phyloP scores from a whole-genome alignment of 2,113 vertebrate genomes.

The Forbesichthys agassizii region DNA sequence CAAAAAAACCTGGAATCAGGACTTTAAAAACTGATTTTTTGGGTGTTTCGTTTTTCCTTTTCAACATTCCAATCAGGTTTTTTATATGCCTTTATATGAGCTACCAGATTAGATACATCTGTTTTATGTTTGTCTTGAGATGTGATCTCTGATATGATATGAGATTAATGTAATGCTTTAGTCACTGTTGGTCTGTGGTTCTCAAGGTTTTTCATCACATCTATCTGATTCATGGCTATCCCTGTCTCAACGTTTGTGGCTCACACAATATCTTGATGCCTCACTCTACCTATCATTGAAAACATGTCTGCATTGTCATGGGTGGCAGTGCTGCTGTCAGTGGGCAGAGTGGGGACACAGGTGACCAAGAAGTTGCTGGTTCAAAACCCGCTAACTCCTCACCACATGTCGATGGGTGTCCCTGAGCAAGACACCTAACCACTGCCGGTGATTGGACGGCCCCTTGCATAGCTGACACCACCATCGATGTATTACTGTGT shows the following conservation, averaged over 20 bases:
- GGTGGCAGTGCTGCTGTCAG: too few species aligned
- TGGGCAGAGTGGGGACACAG: too few species aligned
- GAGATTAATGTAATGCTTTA: conserved; percentile 33
- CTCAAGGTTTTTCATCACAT: conserved; percentile 28
- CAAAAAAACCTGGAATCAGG: conserved; percentile 1
- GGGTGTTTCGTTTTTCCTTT: background rate
- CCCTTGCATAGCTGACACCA: too few species aligned
- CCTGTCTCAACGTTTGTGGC: conserved; percentile 11
- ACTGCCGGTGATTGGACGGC: too few species aligned
- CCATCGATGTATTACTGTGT: too few species aligned
- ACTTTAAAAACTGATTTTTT: background rate
- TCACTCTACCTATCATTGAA: conserved; percentile 1
- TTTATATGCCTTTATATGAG: background rate
- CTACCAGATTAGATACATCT: conserved; percentile 28
- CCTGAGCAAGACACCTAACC: too few species aligned
- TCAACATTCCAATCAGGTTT: conserved; percentile 11
- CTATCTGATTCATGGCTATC: conserved; percentile 25
- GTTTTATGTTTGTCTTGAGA: conserved; percentile 31
- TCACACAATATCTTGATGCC: conserved; percentile 27
- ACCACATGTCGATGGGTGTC: too few species aligned
- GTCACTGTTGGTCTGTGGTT: conserved; percentile 17
- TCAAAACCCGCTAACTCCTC: too few species aligned
- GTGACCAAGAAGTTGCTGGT: too few species aligned
- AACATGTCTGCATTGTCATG: conserved; percentile 20
- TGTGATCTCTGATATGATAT: conserved; percentile 15